Percentiles rank a stretch among this genome's conserved stretches.
Evolutionary conservation across 1,140 invertebrate genomes (phyloP).

Genomic region (Riptortus pedestris): DNA sequence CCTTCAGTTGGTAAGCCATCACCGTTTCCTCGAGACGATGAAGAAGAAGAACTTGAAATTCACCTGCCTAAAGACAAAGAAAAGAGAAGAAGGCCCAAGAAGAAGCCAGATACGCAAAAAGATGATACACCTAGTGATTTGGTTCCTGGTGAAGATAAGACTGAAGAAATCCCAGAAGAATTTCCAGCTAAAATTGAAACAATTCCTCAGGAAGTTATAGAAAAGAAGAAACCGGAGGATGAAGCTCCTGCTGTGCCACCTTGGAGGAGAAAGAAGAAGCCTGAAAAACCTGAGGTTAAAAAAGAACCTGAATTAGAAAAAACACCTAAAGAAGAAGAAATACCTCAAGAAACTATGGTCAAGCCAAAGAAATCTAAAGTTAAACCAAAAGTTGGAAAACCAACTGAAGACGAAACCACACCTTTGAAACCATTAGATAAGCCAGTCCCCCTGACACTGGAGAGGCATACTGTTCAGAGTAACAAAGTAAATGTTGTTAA

Average conservation of each 20-base stretch:
- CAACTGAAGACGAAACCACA: slow-evolving; percentile 31
- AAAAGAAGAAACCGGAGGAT: slow-evolving; percentile 1
- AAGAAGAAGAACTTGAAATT: slow-evolving; percentile 28
- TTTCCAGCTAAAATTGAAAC: not conserved
- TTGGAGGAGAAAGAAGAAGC: slow-evolving; percentile 10
- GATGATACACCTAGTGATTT: not conserved
- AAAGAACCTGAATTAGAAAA: slow-evolving; percentile 30
- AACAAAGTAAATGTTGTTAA: slow-evolving; percentile 39
- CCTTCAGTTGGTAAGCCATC: slow-evolving; percentile 29
- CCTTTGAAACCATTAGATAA: slow-evolving; percentile 18
- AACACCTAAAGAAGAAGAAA: slow-evolving; percentile 24
- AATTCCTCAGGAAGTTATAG: not conserved
- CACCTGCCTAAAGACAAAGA: slow-evolving; percentile 13
- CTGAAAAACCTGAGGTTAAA: slow-evolving; percentile 31
- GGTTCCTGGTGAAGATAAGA: not conserved
- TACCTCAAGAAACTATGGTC: slow-evolving; percentile 21
- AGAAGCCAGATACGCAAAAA: not conserved
- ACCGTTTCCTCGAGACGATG: slow-evolving; percentile 38
- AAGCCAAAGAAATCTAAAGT: slow-evolving; percentile 33
- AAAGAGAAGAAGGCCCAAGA: slow-evolving; percentile 19
- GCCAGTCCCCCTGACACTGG: slow-evolving; percentile 21
- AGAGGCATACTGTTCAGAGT: slow-evolving; percentile 40
- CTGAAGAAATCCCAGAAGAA: not conserved
- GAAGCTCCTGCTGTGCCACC: slow-evolving; percentile 12
- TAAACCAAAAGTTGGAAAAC: slow-evolving; percentile 33